These are phyloP conservation scores for Mormoops blainvillei DNA, from an alignment of 2,113 vertebrate genomes.

Conservation along the genomic window DNA sequence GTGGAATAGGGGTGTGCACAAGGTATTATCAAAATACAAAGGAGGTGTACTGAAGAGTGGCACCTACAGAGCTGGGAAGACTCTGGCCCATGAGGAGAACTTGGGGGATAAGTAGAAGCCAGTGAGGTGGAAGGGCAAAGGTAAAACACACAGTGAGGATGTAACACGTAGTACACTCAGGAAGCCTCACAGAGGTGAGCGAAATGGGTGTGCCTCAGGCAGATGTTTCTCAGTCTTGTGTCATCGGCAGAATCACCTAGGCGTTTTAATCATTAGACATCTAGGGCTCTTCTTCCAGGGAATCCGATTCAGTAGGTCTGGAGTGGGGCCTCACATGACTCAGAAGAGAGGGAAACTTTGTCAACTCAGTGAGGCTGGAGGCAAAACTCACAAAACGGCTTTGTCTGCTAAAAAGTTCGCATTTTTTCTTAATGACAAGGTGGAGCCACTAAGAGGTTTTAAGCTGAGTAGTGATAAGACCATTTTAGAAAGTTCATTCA, in stretches of 20 bases:
- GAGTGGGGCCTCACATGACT: neutral
- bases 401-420: neutral
- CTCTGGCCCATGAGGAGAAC: fast-evolving
- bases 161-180: fast-evolving
- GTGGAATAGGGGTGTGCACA: neutral
- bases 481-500: slow-evolving; percentile 28
- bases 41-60: no score
- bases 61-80: neutral
- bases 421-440: neutral
- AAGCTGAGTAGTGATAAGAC: neutral
- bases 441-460: neutral
- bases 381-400: neutral
- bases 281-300: neutral
- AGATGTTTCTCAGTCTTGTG: neutral
- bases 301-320: neutral
- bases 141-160: no score
- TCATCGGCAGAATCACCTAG: neutral
- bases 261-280: neutral
- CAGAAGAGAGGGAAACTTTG: neutral
- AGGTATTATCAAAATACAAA: neutral
- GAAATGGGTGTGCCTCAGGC: neutral
- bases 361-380: neutral
- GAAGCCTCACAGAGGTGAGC: neutral
- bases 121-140: neutral
- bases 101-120: neutral